Evolutionary conservation across 2,888 invertebrate species (phyloP), one percentile per base, ranked within the genome.

Genomic region (Eucera pruinosa): DNA sequence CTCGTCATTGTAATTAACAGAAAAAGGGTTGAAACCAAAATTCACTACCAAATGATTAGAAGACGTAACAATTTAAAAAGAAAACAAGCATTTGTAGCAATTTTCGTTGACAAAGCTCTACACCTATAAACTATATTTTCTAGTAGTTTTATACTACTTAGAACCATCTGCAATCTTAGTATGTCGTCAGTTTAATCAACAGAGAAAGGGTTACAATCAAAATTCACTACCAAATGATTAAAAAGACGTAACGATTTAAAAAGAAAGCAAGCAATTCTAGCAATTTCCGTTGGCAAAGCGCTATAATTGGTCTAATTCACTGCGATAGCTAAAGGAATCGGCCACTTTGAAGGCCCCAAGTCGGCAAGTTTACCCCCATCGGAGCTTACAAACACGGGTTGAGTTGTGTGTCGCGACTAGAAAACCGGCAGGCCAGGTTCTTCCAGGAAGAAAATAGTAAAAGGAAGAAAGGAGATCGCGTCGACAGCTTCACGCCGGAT

Each of bases 401-500:
- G 39, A 57, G 48, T 13, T 7, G 15, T 23, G 36, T 23, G 43
- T 18, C 11, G 47, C 60, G 11, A 33, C 11, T 15, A 18, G 15
- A 18, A 25, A 13, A n/a, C n/a, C 5, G 3, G 3, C 36, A 39
- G 36, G 41, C 15, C 30, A 3, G 23, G 23, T 48, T 15, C 15
- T 9, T 52, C 45, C 45, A 20, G 41, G 43, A 60, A 39, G 61
- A 47, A 69, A 61, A 45, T n/a, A 45, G 67, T 20, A 43, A 67
- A 48, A 71, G 55, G 30, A 3, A 36, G 64, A 36, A 39, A 54
- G 47, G 25, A 43, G 50, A 50, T 25, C 23, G 39, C 55, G 58
- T 50, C 62, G 47, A 30, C 54, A 67, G 41, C 36, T 78, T 78
- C 62, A 33, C 54, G 72, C 58, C 52, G 68, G 66, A 68, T 67